phyloP scores from a whole-genome alignment of 2,797 vertebrate genomes.

The Tadarida brasiliensis region DNA sequence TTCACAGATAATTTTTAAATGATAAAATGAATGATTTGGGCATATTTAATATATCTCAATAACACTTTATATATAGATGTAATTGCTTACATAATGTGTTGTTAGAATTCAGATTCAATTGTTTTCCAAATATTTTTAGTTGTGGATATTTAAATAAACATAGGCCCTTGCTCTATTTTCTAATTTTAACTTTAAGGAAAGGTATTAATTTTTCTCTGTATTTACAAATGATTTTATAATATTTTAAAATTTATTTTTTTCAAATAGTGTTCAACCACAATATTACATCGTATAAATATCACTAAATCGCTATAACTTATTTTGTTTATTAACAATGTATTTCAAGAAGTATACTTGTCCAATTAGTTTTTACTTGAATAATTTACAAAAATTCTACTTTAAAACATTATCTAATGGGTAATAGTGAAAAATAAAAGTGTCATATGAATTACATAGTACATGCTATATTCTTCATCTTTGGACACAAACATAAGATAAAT shows the following conservation, averaged over 20 bases:
- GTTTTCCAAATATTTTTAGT: neutral
- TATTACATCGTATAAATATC: neutral
- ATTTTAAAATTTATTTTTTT: constrained; percentile 3
- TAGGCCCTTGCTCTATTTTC: neutral
- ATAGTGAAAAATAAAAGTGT: neutral
- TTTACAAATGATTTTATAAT: neutral
- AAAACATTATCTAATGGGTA: neutral
- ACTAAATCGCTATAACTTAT: neutral
- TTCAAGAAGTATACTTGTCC: neutral
- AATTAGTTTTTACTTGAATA: neutral
- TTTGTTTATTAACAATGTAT: neutral
- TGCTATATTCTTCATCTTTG: neutral
- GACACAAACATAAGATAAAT: neutral
- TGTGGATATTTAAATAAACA: neutral
- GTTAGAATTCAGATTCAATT: neutral
- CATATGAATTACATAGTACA: neutral
- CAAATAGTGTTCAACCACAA: neutral
- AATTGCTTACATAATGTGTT: neutral
- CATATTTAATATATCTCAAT: neutral
- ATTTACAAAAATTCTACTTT: neutral
- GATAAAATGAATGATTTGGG: neutral
- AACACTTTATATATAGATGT: neutral
- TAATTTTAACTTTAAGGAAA: constrained; percentile 14
- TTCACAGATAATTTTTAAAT: neutral
- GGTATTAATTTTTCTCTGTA: neutral